A percentile compares a stretch with the other conserved stretches of the same genome.
These are phyloP conservation scores for Dasypus novemcinctus DNA, from an alignment of 2,113 vertebrate species.

Conservation along the genomic window DNA sequence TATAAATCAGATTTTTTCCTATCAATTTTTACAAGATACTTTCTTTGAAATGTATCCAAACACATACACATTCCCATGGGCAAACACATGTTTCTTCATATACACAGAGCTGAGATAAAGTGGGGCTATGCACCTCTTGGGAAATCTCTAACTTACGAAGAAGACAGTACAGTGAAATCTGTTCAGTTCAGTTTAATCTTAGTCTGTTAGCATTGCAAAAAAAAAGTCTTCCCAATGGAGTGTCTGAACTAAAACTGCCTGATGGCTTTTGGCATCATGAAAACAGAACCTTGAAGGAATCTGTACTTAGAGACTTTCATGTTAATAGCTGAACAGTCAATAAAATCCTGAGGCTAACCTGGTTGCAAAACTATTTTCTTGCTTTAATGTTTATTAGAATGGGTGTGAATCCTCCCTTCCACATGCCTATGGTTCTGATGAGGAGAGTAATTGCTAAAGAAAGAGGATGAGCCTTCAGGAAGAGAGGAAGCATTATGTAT, in stretches of 20 bases:
- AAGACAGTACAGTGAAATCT: not conserved
- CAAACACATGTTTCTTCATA: not conserved
- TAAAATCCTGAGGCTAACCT: not conserved
- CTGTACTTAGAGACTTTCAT: not conserved
- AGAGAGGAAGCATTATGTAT: not conserved
- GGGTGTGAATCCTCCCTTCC: not conserved
- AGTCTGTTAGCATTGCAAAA: not conserved
- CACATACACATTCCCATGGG: constrained; percentile 30
- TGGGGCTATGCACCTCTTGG: not conserved
- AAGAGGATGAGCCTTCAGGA: not conserved
- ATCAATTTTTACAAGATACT: constrained; percentile 55
- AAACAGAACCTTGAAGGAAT: not conserved
- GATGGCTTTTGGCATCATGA: not conserved
- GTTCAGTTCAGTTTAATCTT: not conserved
- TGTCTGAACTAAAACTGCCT: not conserved
- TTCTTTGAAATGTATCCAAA: constrained; percentile 51
- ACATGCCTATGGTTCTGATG: not conserved
- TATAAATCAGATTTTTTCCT: constrained; percentile 52
- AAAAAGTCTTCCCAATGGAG: not conserved
- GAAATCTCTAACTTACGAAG: not conserved
- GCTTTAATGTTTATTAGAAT: not conserved
- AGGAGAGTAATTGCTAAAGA: not conserved
- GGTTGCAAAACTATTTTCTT: not conserved
- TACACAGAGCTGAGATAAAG: not conserved
- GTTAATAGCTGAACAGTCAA: not conserved